Evolutionary conservation across 2,888 invertebrate genomes (phyloP), one percentile per base, ranked within the genome.

Genomic region (Phlogophora meticulosa): DNA sequence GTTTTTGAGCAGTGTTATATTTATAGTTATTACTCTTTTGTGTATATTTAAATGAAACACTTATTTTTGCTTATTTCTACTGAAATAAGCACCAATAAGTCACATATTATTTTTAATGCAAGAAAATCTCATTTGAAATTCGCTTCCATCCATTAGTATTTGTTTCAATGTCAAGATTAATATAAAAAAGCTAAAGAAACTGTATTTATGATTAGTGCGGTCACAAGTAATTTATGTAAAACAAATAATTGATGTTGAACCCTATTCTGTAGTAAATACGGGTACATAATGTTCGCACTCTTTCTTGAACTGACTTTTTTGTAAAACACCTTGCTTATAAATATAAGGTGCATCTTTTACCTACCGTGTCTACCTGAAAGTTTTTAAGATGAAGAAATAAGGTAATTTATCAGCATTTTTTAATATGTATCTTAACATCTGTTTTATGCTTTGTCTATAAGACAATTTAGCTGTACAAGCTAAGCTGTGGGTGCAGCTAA

Each of bases 391-490:
- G 7, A 32, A 22, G 0, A 36, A 51, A 38, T 55, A 43, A 43
- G 32, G 0, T 51, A 38, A 22, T 49, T 4, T 24, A 55, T 20
- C 20, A 36, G 17, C 49, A 69, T 69, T 57, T 67, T 28, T 28
- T 28, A n/a, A 17, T 49, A 51, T 52, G 7, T 38, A 32, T 59
- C 17, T 7, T 38, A 42, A 42, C 15, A 28, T 28, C n/a, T 17
- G 13, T 46, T 42, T 15, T 10, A 51, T 36, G 49, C 40, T 59
- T 40, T 22, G 72, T 69, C 76, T 72, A 0, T 53, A 52, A 61
- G 76, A 57, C 76, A 45, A 24, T 56, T 60, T 60, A 40, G 22
- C 24, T 73, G 52, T 57, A 76, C 15, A 42, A 42, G 72, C 45
- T 1, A n/a, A 46, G 71, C 34, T 34, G 49, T 38, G 36, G 9